These are phyloP conservation scores for Dasypus novemcinctus DNA, from an alignment of 2,113 vertebrate species.

Conservation along the genomic window DNA sequence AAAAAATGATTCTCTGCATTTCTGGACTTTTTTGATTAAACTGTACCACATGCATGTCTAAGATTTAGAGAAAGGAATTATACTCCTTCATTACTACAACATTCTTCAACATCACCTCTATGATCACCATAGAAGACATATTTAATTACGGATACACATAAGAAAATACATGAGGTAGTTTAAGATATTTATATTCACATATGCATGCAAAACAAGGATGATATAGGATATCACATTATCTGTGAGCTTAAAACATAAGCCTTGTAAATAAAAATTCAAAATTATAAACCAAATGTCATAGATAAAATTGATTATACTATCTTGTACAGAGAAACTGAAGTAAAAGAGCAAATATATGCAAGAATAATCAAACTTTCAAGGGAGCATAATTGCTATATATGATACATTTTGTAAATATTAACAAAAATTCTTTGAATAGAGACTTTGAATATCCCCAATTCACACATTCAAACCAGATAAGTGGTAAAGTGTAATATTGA, in stretches of 20 bases:
- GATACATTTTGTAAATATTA: neutral
- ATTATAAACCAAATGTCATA: neutral
- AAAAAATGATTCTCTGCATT: too few species aligned
- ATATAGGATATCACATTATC: neutral
- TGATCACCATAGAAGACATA: neutral
- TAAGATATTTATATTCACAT: too few species aligned
- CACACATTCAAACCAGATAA: neutral
- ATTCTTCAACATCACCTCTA: too few species aligned
- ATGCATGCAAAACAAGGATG: neutral
- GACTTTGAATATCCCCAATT: neutral
- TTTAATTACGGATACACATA: neutral
- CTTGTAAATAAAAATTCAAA: neutral
- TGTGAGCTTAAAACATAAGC: neutral
- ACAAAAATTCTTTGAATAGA: neutral
- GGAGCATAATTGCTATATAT: too few species aligned
- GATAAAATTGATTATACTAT: too few species aligned
- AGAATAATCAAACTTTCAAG: neutral
- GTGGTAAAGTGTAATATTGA: neutral
- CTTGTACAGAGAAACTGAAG: too few species aligned
- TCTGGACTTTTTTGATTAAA: too few species aligned
- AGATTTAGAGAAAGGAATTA: too few species aligned
- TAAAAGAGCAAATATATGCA: neutral
- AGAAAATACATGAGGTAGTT: neutral
- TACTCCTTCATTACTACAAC: too few species aligned
- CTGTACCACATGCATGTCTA: too few species aligned